Percentiles rank a stretch among this genome's conserved stretches.
These are phyloP conservation scores for Leptarthrus brevirostris DNA, from an alignment of 2,888 invertebrate genomes.

Conservation along the genomic window DNA sequence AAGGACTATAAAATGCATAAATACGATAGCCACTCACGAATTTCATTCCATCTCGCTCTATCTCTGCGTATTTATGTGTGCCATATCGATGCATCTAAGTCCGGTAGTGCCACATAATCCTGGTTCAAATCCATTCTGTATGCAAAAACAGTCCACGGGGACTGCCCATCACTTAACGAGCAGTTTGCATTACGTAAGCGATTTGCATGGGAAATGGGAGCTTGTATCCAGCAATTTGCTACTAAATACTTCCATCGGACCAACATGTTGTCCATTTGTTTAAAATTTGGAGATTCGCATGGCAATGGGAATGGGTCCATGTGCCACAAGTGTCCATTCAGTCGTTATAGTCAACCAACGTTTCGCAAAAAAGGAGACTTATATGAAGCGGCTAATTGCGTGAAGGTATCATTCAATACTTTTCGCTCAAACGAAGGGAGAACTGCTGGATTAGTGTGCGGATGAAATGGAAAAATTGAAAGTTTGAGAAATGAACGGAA, in stretches of 20 bases:
- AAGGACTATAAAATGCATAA: slow-evolving; percentile 15
- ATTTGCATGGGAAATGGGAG: slow-evolving; percentile 38
- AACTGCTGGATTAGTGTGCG: too few relatives aligned
- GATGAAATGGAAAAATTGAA: too few relatives aligned
- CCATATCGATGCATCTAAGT: slow-evolving; percentile 32
- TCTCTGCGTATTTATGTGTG: slow-evolving; percentile 6
- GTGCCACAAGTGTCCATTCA: slow-evolving; percentile 35
- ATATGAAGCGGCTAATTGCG: slow-evolving; percentile 20
- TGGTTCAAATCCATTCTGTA: slow-evolving; percentile 23
- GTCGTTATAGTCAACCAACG: slow-evolving; percentile 15
- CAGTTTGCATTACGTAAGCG: slow-evolving; percentile 44
- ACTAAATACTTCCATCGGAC: slow-evolving; percentile 43
- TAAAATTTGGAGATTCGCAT: slow-evolving; percentile 3
- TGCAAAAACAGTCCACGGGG: slow-evolving; percentile 34
- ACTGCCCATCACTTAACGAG: slow-evolving; percentile 44
- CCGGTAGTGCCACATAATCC: background rate
- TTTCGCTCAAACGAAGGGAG: too few relatives aligned
- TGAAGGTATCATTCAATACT: slow-evolving; percentile 26
- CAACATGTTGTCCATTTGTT: slow-evolving; percentile 38
- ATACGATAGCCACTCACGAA: slow-evolving; percentile 11
- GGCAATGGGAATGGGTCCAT: too few relatives aligned
- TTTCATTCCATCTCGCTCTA: background rate
- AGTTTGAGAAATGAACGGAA: too few relatives aligned
- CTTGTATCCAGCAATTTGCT: slow-evolving; percentile 38
- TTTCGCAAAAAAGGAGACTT: background rate